A percentile compares a stretch with the other conserved stretches of the same genome.
Conservation (phyloP, 2,113 vertebrate genomes). For the Zosterops borbonicus region DNA sequence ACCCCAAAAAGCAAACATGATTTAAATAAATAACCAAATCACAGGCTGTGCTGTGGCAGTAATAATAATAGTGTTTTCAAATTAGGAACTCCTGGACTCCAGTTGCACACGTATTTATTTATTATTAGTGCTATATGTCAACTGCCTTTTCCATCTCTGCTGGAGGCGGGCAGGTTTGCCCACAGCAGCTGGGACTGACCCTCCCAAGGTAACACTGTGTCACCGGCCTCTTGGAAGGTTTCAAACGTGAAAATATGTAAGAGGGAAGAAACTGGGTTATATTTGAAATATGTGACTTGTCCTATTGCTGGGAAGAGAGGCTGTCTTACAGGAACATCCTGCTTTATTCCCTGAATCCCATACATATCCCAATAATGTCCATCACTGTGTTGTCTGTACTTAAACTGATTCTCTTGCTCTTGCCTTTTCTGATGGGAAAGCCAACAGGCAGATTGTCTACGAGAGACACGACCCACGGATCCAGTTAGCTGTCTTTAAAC, state of each 20-base stretch:
- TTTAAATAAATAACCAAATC: not conserved
- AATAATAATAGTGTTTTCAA: not conserved
- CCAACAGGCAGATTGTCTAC: accelerated
- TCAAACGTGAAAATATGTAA: accelerated
- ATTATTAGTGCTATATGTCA: not conserved
- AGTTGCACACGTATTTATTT: not conserved
- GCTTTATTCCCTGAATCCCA: not conserved
- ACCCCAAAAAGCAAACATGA: not conserved
- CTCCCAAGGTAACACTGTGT: not conserved
- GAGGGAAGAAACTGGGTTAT: not conserved
- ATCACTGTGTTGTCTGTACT: accelerated
- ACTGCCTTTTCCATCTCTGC: not conserved
- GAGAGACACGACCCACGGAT: accelerated
- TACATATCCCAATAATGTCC: accelerated
- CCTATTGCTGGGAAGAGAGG: not conserved
- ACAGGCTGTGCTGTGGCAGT: not conserved
- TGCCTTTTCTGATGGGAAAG: not conserved
- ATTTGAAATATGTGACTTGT: accelerated
- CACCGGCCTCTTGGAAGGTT: not conserved
- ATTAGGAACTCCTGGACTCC: not conserved
- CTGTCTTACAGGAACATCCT: not conserved
- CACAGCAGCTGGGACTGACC: not conserved
- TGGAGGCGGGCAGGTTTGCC: not conserved
- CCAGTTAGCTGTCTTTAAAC: not conserved
- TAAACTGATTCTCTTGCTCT: accelerated